phyloP scores from a whole-genome alignment of 2,113 vertebrate genomes.

The Hymenochirus boettgeri region DNA sequence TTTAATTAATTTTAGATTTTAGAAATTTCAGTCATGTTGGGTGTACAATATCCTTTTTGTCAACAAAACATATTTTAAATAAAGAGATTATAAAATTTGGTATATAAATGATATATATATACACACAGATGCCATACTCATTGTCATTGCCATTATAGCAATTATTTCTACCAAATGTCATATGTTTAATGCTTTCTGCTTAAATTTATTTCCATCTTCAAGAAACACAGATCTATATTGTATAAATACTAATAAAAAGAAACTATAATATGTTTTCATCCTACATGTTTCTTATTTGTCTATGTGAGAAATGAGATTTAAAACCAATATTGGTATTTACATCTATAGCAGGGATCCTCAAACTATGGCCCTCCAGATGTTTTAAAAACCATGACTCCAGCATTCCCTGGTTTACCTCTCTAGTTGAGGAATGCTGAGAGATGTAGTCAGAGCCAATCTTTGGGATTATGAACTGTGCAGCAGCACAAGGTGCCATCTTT shows the following conservation, averaged over 20 bases:
- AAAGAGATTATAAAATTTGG: neutral
- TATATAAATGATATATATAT: constrained; percentile 26
- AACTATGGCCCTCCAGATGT: too few species aligned
- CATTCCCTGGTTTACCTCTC: too few species aligned
- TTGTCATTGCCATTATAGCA: constrained; percentile 10
- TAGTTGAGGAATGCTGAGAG: too few species aligned
- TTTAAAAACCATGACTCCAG: too few species aligned
- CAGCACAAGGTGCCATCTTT: too few species aligned
- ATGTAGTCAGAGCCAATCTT: too few species aligned
- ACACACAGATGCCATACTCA: constrained; percentile 39
- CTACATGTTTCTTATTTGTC: too few species aligned
- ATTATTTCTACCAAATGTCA: constrained; percentile 21
- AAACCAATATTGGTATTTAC: too few species aligned
- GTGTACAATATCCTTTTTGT: constrained; percentile 11
- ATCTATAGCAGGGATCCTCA: too few species aligned
- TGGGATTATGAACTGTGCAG: too few species aligned
- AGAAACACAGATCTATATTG: constrained; percentile 32
- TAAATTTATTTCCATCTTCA: constrained; percentile 9
- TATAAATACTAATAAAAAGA: constrained; percentile 25
- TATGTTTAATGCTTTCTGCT: neutral
- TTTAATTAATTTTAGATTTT: constrained; percentile 2
- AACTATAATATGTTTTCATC: constrained; percentile 30
- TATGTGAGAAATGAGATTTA: too few species aligned
- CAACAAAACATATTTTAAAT: constrained; percentile 10
- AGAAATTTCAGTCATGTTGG: neutral